Percentiles rank a stretch among this genome's conserved stretches.
Evolutionary conservation across 2,113 vertebrate species (phyloP).

Genomic region (Phalacrocorax carbo): DNA sequence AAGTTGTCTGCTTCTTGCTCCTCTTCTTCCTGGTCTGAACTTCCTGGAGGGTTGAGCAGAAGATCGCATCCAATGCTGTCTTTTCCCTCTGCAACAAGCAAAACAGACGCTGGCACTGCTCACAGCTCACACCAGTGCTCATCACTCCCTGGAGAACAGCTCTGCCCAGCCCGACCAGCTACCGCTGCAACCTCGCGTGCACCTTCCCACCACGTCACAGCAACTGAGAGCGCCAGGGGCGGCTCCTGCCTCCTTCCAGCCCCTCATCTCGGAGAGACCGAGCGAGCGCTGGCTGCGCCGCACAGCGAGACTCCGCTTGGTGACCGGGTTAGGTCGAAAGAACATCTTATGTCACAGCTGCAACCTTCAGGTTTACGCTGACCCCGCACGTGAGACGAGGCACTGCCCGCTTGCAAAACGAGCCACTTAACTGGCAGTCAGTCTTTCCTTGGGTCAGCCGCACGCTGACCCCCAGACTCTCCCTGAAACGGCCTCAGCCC

Average conservation of each 20-base stretch:
- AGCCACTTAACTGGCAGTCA: neutral
- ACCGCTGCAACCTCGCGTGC: accelerated
- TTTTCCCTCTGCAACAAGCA: slow-evolving; percentile 83
- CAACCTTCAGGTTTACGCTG: neutral
- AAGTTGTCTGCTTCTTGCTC: slow-evolving; percentile 84
- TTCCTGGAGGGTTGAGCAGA: slow-evolving; percentile 86
- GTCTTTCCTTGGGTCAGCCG: neutral
- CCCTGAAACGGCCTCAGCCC: neutral
- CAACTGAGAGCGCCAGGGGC: accelerated
- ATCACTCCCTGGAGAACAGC: neutral
- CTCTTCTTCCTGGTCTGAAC: slow-evolving; percentile 79
- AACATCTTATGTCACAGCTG: accelerated
- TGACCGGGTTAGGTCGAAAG: neutral
- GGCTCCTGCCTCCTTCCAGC: neutral
- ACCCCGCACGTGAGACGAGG: accelerated
- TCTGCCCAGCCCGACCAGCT: neutral
- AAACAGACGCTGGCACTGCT: neutral
- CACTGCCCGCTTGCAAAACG: neutral
- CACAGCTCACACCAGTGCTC: neutral
- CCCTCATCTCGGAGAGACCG: accelerated
- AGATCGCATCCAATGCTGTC: slow-evolving; percentile 88
- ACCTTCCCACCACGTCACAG: neutral
- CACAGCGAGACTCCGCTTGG: neutral
- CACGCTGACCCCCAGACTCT: neutral
- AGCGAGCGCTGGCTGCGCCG: neutral